phyloP scores from a whole-genome alignment of 92 coral and sea anemone species.

The Palythoa caribaeorum region DNA sequence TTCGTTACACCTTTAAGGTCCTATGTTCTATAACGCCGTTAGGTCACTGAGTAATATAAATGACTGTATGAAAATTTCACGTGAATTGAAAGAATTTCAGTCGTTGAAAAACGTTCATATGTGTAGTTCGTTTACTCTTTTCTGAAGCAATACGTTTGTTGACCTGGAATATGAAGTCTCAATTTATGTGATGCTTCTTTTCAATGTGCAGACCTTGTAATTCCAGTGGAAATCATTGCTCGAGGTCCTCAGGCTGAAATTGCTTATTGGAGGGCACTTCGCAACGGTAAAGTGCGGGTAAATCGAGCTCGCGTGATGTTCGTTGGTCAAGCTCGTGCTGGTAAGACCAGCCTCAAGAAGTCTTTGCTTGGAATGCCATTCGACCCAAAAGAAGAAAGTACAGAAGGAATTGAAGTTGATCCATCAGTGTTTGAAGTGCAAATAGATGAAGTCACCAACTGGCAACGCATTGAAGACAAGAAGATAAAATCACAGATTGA shows the following conservation, averaged over 20 bases:
- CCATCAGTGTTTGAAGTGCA: conserved; percentile 82
- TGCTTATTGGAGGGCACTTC: conserved; percentile 80
- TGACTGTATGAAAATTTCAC: too few relatives aligned
- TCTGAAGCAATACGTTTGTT: neutral
- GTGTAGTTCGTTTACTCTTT: neutral
- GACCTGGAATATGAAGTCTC: neutral
- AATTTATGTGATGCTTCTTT: neutral
- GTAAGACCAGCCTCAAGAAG: conserved; percentile 94
- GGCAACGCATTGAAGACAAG: conserved; percentile 74
- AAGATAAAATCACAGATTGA: conserved; percentile 74
- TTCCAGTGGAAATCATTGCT: conserved; percentile 80
- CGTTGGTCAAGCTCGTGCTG: conserved; percentile 94
- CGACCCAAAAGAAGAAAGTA: conserved; percentile 77
- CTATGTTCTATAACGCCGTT: too few relatives aligned
- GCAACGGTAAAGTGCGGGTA: conserved; percentile 74
- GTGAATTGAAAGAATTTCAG: neutral
- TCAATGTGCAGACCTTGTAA: conserved; percentile 21
- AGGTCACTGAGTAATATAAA: too few relatives aligned
- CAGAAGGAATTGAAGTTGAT: conserved; percentile 85
- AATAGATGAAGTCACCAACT: conserved; percentile 74
- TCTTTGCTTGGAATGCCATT: conserved; percentile 81
- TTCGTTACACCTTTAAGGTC: too few relatives aligned
- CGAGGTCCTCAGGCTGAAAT: conserved; percentile 84
- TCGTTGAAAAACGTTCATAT: neutral
- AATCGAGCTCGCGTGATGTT: conserved; percentile 91